These are phyloP conservation scores for Charaxes varanes DNA, from an alignment of 1,140 invertebrate species.

Conservation along the genomic window DNA sequence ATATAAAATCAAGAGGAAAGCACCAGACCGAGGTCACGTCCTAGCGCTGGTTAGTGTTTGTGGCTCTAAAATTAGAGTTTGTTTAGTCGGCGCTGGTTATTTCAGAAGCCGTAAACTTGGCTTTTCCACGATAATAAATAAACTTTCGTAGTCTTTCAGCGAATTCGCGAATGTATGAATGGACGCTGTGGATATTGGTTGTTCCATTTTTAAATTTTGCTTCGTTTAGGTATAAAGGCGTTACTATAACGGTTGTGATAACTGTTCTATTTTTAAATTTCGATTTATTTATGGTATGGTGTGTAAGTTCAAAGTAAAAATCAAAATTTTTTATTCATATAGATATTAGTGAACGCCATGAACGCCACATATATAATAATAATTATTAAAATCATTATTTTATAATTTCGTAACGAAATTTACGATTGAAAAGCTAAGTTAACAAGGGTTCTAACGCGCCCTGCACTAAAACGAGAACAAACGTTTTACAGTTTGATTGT, in stretches of 20 bases:
- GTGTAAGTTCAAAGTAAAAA: too few species aligned
- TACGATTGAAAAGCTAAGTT: too few species aligned
- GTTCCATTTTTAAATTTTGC: slow-evolving; percentile 1
- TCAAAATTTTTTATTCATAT: too few species aligned
- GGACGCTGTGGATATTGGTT: slow-evolving; percentile 7
- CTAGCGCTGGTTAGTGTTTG: slow-evolving; percentile 43
- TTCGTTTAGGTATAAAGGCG: too few species aligned
- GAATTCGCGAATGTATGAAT: slow-evolving; percentile 27
- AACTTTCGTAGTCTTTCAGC: slow-evolving; percentile 18
- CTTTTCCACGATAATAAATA: slow-evolving; percentile 20
- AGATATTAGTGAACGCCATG: too few species aligned
- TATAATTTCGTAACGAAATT: too few species aligned
- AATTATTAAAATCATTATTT: too few species aligned
- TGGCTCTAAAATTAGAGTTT: slow-evolving; percentile 43
- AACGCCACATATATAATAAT: too few species aligned
- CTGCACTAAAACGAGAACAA: too few species aligned
- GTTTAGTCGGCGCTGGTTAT: slow-evolving; percentile 50
- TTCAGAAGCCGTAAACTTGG: slow-evolving; percentile 26
- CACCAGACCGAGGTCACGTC: slow-evolving; percentile 38
- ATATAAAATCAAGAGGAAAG: slow-evolving; percentile 30
- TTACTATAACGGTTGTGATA: background rate
- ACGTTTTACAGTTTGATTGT: too few species aligned
- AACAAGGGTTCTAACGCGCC: too few species aligned
- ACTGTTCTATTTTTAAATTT: slow-evolving; percentile 2
- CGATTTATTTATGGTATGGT: too few species aligned